Percentiles rank a stretch among this genome's conserved stretches.
These are phyloP conservation scores for Drosophila rufa DNA, from an alignment of 1,140 invertebrate species.

Conservation along the genomic window DNA sequence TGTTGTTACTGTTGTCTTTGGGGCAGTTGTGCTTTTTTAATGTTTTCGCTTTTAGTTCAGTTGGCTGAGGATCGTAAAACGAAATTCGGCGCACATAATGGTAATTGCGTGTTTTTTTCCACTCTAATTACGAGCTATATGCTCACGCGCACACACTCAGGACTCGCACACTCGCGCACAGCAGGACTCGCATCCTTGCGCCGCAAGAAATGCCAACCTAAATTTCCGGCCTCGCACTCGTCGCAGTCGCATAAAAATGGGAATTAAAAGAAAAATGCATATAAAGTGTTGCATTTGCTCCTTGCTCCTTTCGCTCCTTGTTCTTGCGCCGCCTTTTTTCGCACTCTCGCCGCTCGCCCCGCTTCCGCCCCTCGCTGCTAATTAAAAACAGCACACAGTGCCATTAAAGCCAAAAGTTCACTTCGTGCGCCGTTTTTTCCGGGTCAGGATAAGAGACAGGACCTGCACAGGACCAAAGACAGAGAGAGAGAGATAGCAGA, in stretches of 20 bases:
- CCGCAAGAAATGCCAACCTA: slow-evolving; percentile 76
- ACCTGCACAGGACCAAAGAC: slow-evolving; percentile 5
- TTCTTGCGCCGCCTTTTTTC: slow-evolving; percentile 27
- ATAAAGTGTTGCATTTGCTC: slow-evolving; percentile 81
- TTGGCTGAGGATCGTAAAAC: slow-evolving; percentile 64
- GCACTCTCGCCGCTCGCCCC: background rate
- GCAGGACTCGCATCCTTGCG: slow-evolving; percentile 35
- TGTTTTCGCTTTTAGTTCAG: slow-evolving; percentile 53
- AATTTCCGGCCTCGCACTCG: slow-evolving; percentile 59
- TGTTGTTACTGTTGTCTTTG: slow-evolving; percentile 19
- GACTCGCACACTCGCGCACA: slow-evolving; percentile 10
- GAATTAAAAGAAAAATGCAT: slow-evolving; percentile 83
- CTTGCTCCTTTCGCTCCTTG: slow-evolving; percentile 17
- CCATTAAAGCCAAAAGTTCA: slow-evolving; percentile 82
- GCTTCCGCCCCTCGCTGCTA: slow-evolving; percentile 45
- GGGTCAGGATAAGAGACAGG: slow-evolving; percentile 31
- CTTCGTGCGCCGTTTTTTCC: slow-evolving; percentile 40
- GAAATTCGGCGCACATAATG: slow-evolving; percentile 81
- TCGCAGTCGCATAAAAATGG: slow-evolving; percentile 70
- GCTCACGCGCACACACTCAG: slow-evolving; percentile 28
- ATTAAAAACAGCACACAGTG: slow-evolving; percentile 78
- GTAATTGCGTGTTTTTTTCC: slow-evolving; percentile 80
- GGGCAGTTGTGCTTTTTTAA: slow-evolving; percentile 15
- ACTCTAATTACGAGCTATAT: slow-evolving; percentile 81
- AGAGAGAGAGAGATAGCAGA: background rate